Evolutionary conservation across 2,113 vertebrate species (phyloP).

Genomic region (Rhodinocichla rosea): DNA sequence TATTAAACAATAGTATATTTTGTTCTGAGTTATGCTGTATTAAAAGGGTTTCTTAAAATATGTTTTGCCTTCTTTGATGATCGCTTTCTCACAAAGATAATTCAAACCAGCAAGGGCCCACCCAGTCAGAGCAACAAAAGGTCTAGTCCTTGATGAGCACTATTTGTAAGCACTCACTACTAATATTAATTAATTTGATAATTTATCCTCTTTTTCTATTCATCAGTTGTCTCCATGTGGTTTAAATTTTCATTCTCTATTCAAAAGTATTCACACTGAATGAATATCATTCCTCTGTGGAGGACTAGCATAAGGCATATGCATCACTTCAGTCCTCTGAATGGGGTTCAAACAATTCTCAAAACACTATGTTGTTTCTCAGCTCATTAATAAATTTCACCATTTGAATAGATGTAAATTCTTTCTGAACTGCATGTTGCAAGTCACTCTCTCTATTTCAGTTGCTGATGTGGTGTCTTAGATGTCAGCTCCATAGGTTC

Average conservation of each 20-base stretch:
- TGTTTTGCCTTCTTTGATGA: conserved; percentile 39
- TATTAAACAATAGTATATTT: conserved; percentile 31
- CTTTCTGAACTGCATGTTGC: neutral
- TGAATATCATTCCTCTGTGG: conserved; percentile 11
- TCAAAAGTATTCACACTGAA: conserved; percentile 32
- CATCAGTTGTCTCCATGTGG: conserved; percentile 48
- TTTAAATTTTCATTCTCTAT: conserved; percentile 47
- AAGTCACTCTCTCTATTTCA: neutral
- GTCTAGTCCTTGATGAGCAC: neutral
- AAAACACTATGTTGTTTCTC: neutral
- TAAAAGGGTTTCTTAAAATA: conserved; percentile 50
- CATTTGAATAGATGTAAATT: neutral
- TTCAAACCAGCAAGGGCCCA: conserved; percentile 42
- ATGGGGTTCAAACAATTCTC: conserved; percentile 19
- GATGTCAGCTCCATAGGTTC: neutral
- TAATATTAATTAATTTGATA: conserved; percentile 64
- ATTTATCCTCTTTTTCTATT: conserved; percentile 40
- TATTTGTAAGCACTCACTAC: conserved; percentile 62
- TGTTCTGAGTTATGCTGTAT: neutral
- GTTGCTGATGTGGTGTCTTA: neutral
- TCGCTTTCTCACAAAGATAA: conserved; percentile 46
- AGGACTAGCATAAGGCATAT: conserved; percentile 15
- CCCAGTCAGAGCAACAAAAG: neutral
- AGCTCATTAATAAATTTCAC: conserved; percentile 1
- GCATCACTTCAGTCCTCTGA: conserved; percentile 30